phyloP scores from a whole-genome alignment of 2,888 invertebrate species.

The Malachius bipustulatus region DNA sequence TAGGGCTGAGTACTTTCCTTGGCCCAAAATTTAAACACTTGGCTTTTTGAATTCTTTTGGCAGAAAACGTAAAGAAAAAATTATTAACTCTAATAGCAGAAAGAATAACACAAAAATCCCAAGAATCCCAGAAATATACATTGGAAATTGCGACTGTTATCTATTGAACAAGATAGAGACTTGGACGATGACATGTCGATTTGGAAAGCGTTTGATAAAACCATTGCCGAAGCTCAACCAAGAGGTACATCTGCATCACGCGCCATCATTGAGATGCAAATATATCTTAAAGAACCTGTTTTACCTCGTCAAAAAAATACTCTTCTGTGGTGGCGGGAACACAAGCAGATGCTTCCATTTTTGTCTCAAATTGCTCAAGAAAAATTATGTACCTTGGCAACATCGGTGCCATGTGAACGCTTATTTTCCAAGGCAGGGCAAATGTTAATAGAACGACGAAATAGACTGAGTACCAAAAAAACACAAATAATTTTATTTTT shows the following conservation, averaged over 20 bases:
- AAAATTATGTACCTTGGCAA: background rate
- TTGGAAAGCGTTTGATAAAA: background rate
- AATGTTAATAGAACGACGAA: background rate
- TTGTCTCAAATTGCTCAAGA: background rate
- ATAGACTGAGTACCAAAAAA: background rate
- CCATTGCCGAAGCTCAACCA: background rate
- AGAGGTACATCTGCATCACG: background rate
- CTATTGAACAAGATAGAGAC: no score
- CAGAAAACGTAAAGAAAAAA: background rate
- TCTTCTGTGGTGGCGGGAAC: background rate
- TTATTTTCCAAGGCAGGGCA: background rate
- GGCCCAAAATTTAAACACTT: background rate
- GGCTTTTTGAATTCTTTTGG: background rate
- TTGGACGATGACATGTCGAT: background rate
- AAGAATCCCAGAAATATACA: no score
- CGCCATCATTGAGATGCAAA: constrained; percentile 2
- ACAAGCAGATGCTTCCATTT: background rate
- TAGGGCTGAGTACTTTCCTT: background rate
- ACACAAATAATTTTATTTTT: background rate
- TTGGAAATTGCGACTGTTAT: no score
- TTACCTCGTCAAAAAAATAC: background rate
- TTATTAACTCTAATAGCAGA: no score
- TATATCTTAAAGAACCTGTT: background rate
- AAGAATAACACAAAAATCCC: no score
- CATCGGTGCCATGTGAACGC: constrained; percentile 1